A percentile compares a stretch with the other conserved stretches of the same genome.
Evolutionary conservation across 2,113 vertebrate genomes (phyloP).

Genomic region (Zingel zingel): DNA sequence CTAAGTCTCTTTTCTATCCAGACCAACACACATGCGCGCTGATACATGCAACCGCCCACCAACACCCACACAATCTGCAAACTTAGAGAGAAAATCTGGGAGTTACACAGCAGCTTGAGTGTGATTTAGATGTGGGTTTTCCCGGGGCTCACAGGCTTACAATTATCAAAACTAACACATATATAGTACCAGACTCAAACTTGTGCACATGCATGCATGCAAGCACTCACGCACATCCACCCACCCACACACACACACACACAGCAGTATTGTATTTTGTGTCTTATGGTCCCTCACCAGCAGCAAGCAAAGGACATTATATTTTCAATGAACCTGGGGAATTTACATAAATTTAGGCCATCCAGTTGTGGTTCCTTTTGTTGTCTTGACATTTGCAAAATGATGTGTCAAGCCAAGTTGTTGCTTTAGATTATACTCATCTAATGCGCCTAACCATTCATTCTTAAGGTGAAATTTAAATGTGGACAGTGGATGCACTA

Average conservation of each 20-base stretch:
- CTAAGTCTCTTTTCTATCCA: conserved; percentile 61
- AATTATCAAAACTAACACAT: conserved; percentile 67
- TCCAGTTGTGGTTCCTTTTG: background rate
- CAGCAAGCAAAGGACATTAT: background rate
- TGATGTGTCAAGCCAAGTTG: background rate
- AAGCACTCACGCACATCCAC: background rate
- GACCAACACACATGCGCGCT: conserved; percentile 38
- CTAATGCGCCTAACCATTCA: background rate
- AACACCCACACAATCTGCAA: conserved; percentile 54
- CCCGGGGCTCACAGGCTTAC: conserved; percentile 63
- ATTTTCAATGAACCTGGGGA: background rate
- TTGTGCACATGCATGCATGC: background rate
- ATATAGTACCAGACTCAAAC: conserved; percentile 29
- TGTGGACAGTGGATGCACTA: background rate
- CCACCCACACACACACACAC: conserved; percentile 26
- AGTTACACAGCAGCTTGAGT: conserved; percentile 73
- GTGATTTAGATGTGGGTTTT: conserved; percentile 64
- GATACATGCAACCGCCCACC: conserved; percentile 53
- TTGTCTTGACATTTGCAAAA: background rate
- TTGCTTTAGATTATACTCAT: conserved; percentile 6
- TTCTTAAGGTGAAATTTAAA: conserved; percentile 1
- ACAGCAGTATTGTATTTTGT: background rate
- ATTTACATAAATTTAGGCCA: background rate
- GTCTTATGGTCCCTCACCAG: background rate
- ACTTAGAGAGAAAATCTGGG: conserved; percentile 39